Conservation (phyloP, 2,888 invertebrate genomes). For the Peribatodes rhomboidaria region DNA sequence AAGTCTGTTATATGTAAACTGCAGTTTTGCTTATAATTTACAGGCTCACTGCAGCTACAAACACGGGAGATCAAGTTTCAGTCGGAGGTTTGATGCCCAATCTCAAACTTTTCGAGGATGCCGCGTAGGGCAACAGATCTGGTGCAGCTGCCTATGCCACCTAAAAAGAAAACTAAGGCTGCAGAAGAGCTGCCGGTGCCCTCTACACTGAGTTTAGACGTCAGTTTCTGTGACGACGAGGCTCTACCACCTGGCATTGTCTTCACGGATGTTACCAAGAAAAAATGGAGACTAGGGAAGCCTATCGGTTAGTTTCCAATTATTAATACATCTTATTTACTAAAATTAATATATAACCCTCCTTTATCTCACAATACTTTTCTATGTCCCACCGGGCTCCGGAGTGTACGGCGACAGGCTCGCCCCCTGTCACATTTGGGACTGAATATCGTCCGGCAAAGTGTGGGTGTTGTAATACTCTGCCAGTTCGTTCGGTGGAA, state of each 20-base stretch:
- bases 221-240: slow-evolving; percentile 77
- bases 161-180: slow-evolving; percentile 72
- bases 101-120: slow-evolving; percentile 56
- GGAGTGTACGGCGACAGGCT: no score
- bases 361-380: no score
- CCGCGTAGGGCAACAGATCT: slow-evolving; percentile 74
- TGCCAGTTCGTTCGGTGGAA: no score
- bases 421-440: no score
- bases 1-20: slow-evolving; percentile 36
- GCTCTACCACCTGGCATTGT: slow-evolving; percentile 90
- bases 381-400: no score
- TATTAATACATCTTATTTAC: background rate
- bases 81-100: slow-evolving; percentile 1
- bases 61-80: slow-evolving; percentile 21
- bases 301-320: slow-evolving; percentile 89
- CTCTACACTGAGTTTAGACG: slow-evolving; percentile 65
- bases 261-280: slow-evolving; percentile 92
- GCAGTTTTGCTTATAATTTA: slow-evolving; percentile 24
- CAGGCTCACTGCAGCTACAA: slow-evolving; percentile 32
- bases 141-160: slow-evolving; percentile 62
- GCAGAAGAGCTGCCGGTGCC: slow-evolving; percentile 54
- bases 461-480: no score
- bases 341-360: background rate
- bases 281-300: slow-evolving; percentile 95
- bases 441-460: no score